phyloP scores from a whole-genome alignment of 2,888 invertebrate species.

The Trachelus tabidus region DNA sequence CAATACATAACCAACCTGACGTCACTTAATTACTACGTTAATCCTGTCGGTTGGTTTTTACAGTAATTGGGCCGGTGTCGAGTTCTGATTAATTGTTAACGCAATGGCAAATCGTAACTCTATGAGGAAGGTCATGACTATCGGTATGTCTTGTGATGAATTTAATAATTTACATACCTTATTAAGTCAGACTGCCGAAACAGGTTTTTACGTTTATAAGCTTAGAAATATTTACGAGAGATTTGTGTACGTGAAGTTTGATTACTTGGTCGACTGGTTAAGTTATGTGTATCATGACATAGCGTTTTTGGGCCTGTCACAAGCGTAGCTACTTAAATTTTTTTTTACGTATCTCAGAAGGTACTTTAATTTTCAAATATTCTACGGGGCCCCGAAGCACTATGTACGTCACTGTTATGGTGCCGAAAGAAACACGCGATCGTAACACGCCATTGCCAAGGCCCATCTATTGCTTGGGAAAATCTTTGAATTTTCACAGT shows the following conservation, averaged over 20 bases:
- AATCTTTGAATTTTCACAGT: background rate
- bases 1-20: background rate
- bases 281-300: constrained; percentile 12
- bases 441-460: too few species aligned
- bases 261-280: constrained; percentile 3
- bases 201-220: background rate
- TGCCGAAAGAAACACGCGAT: too few species aligned
- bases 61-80: background rate
- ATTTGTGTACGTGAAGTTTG: background rate
- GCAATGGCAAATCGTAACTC: background rate
- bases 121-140: background rate
- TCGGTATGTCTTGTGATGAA: background rate
- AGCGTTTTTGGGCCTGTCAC: background rate
- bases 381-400: background rate
- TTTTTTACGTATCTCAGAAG: background rate
- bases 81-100: background rate
- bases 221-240: background rate
- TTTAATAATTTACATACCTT: background rate
- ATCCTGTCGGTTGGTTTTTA: background rate
- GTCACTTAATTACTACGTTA: background rate
- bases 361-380: background rate
- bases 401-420: background rate
- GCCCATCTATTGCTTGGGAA: background rate
- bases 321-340: background rate
- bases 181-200: background rate